Conservation (phyloP, 2,113 vertebrate genomes). For the Pelobates fuscus region DNA sequence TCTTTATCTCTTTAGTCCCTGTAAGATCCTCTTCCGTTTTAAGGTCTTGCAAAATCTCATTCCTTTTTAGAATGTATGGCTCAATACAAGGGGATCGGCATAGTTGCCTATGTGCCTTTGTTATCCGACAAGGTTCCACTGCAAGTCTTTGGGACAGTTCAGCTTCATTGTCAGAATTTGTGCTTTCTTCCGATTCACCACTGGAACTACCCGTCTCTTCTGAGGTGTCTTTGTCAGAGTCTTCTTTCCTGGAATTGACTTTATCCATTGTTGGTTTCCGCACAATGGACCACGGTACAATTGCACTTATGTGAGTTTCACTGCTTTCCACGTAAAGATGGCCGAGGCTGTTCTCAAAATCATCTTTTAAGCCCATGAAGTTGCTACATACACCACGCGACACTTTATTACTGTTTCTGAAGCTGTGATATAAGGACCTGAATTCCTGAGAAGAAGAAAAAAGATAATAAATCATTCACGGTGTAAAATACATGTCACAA, state of each 20-base stretch:
- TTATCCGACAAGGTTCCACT: constrained; percentile 63
- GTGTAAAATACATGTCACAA: no score
- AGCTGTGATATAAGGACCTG: constrained; percentile 76
- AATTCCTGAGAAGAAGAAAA: constrained; percentile 72
- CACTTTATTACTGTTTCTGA: constrained; percentile 73
- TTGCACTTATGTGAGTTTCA: constrained; percentile 79
- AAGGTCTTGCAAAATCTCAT: constrained; percentile 73
- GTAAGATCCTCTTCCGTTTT: constrained; percentile 68
- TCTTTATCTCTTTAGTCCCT: constrained; percentile 68
- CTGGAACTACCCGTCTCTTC: constrained; percentile 67
- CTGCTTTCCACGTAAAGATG: constrained; percentile 85
- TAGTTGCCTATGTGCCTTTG: constrained; percentile 80
- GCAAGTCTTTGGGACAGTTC: constrained; percentile 63
- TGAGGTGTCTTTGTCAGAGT: constrained; percentile 69
- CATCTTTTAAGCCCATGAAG: constrained; percentile 98
- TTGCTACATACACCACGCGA: constrained; percentile 83
- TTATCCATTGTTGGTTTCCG: constrained; percentile 81
- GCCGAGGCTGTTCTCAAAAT: constrained; percentile 81
- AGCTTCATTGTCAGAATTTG: constrained; percentile 76
- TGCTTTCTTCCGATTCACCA: constrained; percentile 75
- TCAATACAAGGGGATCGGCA: constrained; percentile 87
- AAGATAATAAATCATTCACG: constrained; percentile 5
- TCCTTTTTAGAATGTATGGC: constrained; percentile 77
- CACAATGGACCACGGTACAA: constrained; percentile 72
- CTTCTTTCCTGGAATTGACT: constrained; percentile 69